Conservation (phyloP, 2,113 vertebrate species). For the Vulpes vulpes region DNA sequence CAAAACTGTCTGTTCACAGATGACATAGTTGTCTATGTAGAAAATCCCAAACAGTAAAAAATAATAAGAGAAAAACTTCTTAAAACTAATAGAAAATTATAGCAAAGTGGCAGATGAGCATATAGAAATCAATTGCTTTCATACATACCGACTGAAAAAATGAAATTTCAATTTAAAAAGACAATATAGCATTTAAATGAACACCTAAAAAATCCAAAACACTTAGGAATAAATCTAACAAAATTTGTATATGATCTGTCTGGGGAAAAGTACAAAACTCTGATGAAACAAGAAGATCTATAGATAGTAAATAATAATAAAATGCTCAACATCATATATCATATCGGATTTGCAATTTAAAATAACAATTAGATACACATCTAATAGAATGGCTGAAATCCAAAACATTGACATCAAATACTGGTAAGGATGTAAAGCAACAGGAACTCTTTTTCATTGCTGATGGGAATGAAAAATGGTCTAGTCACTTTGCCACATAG, state of each 20-base stretch:
- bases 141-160: neutral
- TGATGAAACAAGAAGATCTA: neutral
- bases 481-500: neutral
- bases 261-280: neutral
- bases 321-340: neutral
- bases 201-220: neutral
- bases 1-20: neutral
- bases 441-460: too few species aligned
- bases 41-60: neutral
- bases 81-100: neutral
- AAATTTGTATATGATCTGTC: neutral
- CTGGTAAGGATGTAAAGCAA: neutral
- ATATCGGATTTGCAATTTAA: neutral
- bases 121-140: neutral
- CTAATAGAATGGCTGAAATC: neutral
- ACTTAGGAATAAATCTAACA: neutral
- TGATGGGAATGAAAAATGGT: neutral
- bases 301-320: neutral
- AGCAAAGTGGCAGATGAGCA: neutral
- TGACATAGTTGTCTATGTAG: too few species aligned
- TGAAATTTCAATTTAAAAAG: neutral
- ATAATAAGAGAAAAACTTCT: neutral
- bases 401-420: neutral
- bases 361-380: neutral
- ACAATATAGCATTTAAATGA: neutral